phyloP scores from a whole-genome alignment of 2,113 vertebrate species.

The Kryptolebias marmoratus region DNA sequence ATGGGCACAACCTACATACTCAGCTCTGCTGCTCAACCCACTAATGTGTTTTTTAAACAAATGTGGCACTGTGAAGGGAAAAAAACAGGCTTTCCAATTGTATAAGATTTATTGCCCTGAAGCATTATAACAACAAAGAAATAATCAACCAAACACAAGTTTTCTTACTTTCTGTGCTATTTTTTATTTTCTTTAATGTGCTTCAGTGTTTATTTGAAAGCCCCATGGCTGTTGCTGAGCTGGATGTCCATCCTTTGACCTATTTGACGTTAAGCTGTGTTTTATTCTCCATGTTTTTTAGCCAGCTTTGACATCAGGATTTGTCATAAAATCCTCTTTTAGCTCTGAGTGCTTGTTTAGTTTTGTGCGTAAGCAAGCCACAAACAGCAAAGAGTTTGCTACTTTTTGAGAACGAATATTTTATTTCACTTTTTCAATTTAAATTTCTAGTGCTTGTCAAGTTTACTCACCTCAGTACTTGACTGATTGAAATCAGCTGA shows the following conservation, averaged over 20 bases:
- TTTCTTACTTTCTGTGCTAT: too few species aligned
- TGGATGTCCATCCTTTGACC: constrained; percentile 32
- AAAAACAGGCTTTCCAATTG: too few species aligned
- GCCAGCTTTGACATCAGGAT: constrained; percentile 63
- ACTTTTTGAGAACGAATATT: constrained; percentile 6
- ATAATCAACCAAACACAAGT: too few species aligned
- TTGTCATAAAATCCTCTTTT: constrained; percentile 54
- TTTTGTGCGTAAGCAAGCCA: not conserved
- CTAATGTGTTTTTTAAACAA: too few species aligned
- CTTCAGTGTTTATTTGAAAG: constrained; percentile 26
- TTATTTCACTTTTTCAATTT: not conserved
- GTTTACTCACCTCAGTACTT: not conserved
- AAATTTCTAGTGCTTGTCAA: constrained; percentile 9
- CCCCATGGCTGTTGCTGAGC: constrained; percentile 1
- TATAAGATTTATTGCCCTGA: too few species aligned
- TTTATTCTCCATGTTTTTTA: constrained; percentile 41
- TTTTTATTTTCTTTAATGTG: constrained; percentile 4
- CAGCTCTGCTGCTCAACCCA: too few species aligned
- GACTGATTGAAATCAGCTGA: constrained; percentile 9
- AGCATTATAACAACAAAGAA: too few species aligned
- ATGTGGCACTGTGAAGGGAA: too few species aligned
- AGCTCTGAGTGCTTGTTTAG: constrained; percentile 30
- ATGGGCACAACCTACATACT: too few species aligned
- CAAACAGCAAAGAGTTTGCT: not conserved
- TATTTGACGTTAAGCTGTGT: constrained; percentile 57